Percentiles rank a stretch among this genome's conserved stretches.
phyloP scores from a whole-genome alignment of 64 coral and sea anemone genomes.

The Pachyseris speciosa region DNA sequence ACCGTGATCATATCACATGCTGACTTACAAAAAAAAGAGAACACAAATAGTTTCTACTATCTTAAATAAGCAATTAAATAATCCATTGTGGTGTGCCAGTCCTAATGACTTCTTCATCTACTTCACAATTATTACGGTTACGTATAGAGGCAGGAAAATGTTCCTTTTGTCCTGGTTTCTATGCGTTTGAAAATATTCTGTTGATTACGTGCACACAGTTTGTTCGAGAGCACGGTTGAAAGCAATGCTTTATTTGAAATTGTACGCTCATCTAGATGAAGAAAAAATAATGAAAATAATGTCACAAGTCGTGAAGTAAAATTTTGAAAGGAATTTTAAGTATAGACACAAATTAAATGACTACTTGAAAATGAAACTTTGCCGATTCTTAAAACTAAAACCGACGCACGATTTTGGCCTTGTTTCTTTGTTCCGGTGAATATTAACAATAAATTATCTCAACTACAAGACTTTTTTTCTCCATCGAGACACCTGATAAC shows the following conservation, averaged over 20 bases:
- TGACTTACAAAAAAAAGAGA: constrained; percentile 8
- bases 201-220: neutral
- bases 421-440: neutral
- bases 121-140: constrained; percentile 1
- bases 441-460: neutral
- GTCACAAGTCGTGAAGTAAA: too few relatives aligned
- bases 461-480: neutral
- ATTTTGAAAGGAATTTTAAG: too few relatives aligned
- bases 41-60: constrained; percentile 28
- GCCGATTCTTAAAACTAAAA: neutral
- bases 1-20: constrained; percentile 21
- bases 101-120: constrained; percentile 6
- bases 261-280: neutral
- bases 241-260: neutral
- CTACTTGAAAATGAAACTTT: too few relatives aligned
- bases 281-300: neutral
- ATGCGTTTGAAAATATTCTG: constrained; percentile 24
- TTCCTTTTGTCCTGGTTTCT: neutral
- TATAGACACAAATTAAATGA: too few relatives aligned
- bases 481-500: neutral
- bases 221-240: neutral
- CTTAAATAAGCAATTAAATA: constrained; percentile 52
- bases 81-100: constrained; percentile 11
- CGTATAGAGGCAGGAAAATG: neutral
- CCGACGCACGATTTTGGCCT: neutral